Evolutionary conservation across 37 sponge, comb jelly and placozoan species (phyloP).

Genomic region (Hexactinellida sp.): DNA sequence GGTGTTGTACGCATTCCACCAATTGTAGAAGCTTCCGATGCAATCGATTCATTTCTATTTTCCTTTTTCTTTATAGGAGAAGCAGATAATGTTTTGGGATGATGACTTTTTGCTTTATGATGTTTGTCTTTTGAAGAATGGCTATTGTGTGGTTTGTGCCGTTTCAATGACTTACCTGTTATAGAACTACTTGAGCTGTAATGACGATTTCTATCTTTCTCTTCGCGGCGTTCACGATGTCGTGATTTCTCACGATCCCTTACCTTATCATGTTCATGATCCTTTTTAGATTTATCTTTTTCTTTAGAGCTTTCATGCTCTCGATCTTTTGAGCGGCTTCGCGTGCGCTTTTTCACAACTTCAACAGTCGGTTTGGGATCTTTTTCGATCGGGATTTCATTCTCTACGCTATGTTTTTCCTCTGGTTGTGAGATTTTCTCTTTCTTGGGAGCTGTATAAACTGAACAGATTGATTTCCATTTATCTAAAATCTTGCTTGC

Average conservation of each 20-base stretch:
- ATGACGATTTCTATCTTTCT: background rate
- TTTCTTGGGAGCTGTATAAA: background rate
- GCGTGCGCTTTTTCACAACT: background rate
- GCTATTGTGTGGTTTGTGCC: background rate
- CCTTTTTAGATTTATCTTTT: background rate
- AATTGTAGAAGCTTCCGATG: background rate
- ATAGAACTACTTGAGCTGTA: background rate
- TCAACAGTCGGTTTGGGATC: background rate
- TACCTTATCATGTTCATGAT: background rate
- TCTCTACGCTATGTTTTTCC: background rate
- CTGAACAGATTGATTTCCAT: background rate
- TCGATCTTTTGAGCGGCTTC: background rate
- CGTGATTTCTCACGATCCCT: background rate
- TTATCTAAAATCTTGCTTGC: background rate
- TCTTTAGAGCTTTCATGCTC: background rate
- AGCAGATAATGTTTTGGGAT: background rate
- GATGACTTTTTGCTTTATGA: background rate
- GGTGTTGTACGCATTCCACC: background rate
- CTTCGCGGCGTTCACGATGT: background rate
- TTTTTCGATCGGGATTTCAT: background rate
- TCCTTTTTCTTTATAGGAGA: background rate
- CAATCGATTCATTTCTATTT: background rate
- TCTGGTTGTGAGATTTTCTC: background rate
- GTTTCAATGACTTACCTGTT: background rate
- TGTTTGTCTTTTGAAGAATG: slow-evolving; percentile 6